phyloP scores from a whole-genome alignment of 53 echinoderm and acorn worm genomes.

The Echinometra lucunter region DNA sequence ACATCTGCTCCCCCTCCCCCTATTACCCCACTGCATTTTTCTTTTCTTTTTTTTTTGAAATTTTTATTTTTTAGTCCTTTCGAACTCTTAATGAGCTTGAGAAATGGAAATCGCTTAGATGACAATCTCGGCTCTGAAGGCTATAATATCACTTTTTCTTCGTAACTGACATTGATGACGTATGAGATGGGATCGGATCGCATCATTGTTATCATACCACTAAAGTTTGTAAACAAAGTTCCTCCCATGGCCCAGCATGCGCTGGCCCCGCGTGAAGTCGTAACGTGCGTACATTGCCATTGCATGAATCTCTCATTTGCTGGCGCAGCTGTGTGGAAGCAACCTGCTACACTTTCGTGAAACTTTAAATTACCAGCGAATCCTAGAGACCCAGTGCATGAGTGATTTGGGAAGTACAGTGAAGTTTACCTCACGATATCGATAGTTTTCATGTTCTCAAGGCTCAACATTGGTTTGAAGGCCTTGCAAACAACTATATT shows the following conservation, averaged over 20 bases:
- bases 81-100: too few relatives aligned
- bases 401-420: background rate
- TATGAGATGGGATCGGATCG: constrained; percentile 4
- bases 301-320: background rate
- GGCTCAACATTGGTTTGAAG: background rate
- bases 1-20: background rate
- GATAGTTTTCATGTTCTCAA: background rate
- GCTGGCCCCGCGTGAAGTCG: background rate
- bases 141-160: background rate
- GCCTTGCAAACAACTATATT: background rate
- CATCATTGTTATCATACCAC: background rate
- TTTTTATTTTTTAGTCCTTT: too few relatives aligned
- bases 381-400: too few relatives aligned
- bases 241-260: background rate
- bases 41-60: too few relatives aligned
- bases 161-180: background rate
- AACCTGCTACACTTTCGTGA: background rate
- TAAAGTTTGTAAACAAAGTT: background rate
- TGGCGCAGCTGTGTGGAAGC: too few relatives aligned
- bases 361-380: background rate
- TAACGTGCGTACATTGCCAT: too few relatives aligned
- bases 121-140: too few relatives aligned
- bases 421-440: background rate
- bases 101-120: too few relatives aligned
- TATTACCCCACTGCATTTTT: too few relatives aligned